Percentiles rank a stretch among this genome's conserved stretches.
Evolutionary conservation across 2,888 invertebrate species (phyloP).

Genomic region (Oligia fasciuncula): DNA sequence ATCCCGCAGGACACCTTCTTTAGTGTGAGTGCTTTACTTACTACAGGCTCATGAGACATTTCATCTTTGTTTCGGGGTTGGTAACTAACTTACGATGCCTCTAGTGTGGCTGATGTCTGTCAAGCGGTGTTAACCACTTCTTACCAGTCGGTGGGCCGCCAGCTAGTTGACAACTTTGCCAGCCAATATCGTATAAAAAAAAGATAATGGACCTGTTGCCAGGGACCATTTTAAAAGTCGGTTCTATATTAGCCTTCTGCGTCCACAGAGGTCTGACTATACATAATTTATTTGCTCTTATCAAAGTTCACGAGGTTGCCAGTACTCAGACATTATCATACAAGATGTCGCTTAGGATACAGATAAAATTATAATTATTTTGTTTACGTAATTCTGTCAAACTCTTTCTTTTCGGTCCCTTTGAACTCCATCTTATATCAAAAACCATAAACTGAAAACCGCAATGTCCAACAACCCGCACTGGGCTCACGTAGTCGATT

Average conservation of each 20-base stretch:
- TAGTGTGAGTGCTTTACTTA: neutral
- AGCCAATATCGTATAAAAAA: neutral
- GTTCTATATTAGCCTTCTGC: neutral
- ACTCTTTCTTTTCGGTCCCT: neutral
- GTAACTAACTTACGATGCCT: neutral
- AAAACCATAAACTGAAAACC: neutral
- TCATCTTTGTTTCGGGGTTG: neutral
- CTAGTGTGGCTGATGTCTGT: neutral
- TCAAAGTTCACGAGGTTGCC: conserved; percentile 47
- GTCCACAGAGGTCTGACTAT: conserved; percentile 33
- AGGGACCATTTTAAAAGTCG: neutral
- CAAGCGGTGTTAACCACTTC: neutral
- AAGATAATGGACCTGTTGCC: neutral
- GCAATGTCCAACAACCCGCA: neutral
- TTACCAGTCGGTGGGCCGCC: neutral
- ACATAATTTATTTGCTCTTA: conserved; percentile 37
- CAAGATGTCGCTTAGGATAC: neutral
- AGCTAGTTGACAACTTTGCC: neutral
- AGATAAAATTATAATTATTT: neutral
- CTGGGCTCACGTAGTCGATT: neutral
- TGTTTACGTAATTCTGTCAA: neutral
- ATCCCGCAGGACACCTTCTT: neutral
- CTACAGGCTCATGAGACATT: neutral
- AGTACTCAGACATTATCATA: conserved; percentile 2
- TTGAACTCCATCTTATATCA: neutral